Percentiles rank a stretch among this genome's conserved stretches.
phyloP scores from a whole-genome alignment of 2,888 invertebrate species.

The Drosophila atripex region DNA sequence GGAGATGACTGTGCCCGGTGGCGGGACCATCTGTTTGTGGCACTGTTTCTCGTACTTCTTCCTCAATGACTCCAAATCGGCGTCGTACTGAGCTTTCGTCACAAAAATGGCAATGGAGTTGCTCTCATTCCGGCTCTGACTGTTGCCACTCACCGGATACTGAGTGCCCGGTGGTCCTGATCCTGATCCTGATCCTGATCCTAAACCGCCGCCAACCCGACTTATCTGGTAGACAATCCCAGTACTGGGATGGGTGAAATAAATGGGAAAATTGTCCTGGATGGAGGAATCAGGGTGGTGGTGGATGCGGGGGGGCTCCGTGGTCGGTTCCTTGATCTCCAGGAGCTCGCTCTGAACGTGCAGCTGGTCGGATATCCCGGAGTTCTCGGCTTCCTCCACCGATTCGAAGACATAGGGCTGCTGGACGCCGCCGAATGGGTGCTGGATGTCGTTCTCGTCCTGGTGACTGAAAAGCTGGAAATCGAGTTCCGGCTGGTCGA shows the following conservation, averaged over 20 bases:
- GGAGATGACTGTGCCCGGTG: slow-evolving; percentile 47
- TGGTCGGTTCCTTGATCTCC: slow-evolving; percentile 42
- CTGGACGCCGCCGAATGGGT: no score
- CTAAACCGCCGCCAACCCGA: slow-evolving; percentile 55
- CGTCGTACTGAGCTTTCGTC: slow-evolving; percentile 81
- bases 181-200: no score
- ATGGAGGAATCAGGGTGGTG: no score
- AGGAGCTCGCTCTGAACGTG: slow-evolving; percentile 60
- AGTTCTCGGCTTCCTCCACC: slow-evolving; percentile 16
- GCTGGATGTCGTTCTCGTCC: slow-evolving; percentile 12
- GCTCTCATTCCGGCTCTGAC: slow-evolving; percentile 45
- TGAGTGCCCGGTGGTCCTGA: neutral
- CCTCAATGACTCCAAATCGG: slow-evolving; percentile 68
- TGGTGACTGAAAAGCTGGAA: slow-evolving; percentile 63
- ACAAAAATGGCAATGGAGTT: slow-evolving; percentile 73
- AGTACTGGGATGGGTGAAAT: slow-evolving; percentile 82
- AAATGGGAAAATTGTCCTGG: slow-evolving; percentile 75
- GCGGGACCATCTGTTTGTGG: neutral
- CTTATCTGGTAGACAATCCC: slow-evolving; percentile 82
- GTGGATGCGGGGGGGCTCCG: neutral
- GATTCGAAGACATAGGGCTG: slow-evolving; percentile 53
- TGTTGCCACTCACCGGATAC: neutral
- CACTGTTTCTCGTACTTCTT: slow-evolving; percentile 66
- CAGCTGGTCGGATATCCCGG: slow-evolving; percentile 4
- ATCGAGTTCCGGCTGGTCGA: slow-evolving; percentile 53